Conservation (phyloP, 2,888 invertebrate species). For the Lottia gigantea region DNA sequence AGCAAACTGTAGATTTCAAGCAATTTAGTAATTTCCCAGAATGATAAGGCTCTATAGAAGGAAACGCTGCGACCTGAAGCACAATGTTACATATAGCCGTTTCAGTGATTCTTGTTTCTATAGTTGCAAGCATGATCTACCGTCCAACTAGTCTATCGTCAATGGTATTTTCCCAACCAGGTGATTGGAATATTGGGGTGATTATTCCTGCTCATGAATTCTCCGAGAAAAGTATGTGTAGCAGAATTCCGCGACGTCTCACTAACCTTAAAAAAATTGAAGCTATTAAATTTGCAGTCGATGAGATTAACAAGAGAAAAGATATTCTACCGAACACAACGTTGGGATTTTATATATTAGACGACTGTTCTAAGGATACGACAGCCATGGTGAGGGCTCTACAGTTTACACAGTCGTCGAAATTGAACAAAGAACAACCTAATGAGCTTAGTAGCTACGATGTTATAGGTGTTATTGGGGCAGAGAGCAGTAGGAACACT, state of each 20-base stretch:
- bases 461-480: slow-evolving; percentile 35
- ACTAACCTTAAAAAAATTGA: slow-evolving; percentile 48
- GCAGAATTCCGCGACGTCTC: slow-evolving; percentile 32
- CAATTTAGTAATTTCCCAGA: too few species aligned
- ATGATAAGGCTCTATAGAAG: too few species aligned
- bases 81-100: too few species aligned
- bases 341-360: slow-evolving; percentile 49
- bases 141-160: neutral
- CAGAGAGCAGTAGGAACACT: slow-evolving; percentile 34
- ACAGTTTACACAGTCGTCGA: slow-evolving; percentile 35
- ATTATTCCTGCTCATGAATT: slow-evolving; percentile 36
- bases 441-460: slow-evolving; percentile 12
- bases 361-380: slow-evolving; percentile 51
- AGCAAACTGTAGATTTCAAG: too few species aligned
- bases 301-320: slow-evolving; percentile 39
- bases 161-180: slow-evolving; percentile 15
- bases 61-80: too few species aligned
- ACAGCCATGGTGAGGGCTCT: slow-evolving; percentile 46
- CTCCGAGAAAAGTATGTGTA: slow-evolving; percentile 27
- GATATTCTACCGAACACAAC: slow-evolving; percentile 39
- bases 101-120: too few species aligned
- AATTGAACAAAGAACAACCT: neutral
- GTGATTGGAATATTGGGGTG: slow-evolving; percentile 44
- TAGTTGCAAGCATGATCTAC: neutral
- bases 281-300: slow-evolving; percentile 45